Percentiles rank a stretch among this genome's conserved stretches.
Conservation (phyloP, 2,888 invertebrate species). For the Galerucella nymphaeae region DNA sequence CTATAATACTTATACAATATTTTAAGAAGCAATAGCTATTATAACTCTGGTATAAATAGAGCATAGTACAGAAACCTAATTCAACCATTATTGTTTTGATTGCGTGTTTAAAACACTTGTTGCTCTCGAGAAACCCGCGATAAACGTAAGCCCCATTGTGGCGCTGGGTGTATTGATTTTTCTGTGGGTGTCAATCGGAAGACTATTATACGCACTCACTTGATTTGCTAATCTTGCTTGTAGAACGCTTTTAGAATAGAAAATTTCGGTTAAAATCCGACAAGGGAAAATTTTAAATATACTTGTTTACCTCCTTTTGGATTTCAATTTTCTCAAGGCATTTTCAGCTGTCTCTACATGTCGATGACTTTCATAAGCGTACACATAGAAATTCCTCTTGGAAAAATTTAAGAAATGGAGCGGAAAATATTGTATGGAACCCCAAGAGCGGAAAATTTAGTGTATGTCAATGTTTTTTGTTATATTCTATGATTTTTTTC, state of each 20-base stretch:
- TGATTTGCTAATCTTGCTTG: constrained; percentile 23
- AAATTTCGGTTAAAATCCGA: constrained; percentile 7
- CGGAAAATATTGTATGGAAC: too few relatives aligned
- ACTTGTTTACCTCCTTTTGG: constrained; percentile 1
- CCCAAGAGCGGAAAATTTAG: too few relatives aligned
- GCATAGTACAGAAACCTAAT: constrained; percentile 8
- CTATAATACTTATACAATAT: too few relatives aligned
- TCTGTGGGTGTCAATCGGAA: constrained; percentile 26
- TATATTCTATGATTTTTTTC: too few relatives aligned
- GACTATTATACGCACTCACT: constrained; percentile 15
- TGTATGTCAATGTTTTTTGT: too few relatives aligned
- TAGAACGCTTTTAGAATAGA: constrained; percentile 19
- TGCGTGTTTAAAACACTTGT: constrained; percentile 20
- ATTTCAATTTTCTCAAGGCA: background rate
- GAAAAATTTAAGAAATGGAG: background rate
- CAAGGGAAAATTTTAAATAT: background rate
- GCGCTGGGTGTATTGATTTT: constrained; percentile 31
- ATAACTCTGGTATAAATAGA: background rate
- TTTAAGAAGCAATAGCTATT: too few relatives aligned
- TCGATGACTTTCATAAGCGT: background rate
- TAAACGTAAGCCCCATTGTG: constrained; percentile 30
- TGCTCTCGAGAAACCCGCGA: constrained; percentile 16
- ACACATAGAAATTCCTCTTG: background rate
- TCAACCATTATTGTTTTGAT: constrained; percentile 20
- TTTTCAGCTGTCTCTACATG: background rate